These are phyloP conservation scores for Cephonodes hylas DNA, from an alignment of 2,888 invertebrate genomes.

Conservation along the genomic window DNA sequence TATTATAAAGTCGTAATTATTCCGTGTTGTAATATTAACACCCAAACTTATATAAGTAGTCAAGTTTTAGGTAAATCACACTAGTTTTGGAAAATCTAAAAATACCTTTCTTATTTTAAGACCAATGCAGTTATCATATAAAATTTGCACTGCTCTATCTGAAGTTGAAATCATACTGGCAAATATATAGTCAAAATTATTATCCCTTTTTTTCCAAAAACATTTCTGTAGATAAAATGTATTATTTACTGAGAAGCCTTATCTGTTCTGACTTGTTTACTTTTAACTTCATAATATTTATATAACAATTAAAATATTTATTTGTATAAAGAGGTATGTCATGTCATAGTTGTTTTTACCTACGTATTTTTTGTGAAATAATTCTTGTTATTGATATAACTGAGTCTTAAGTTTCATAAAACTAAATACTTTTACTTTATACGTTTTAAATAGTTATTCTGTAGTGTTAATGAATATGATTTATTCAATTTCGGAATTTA, in stretches of 20 bases:
- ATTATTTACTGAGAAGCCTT: not conserved
- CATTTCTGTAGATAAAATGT: not conserved
- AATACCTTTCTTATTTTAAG: too few species aligned
- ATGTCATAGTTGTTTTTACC: not conserved
- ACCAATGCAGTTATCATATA: too few species aligned
- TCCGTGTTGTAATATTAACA: not conserved
- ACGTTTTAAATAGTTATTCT: too few species aligned
- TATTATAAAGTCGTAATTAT: not conserved
- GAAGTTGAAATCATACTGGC: too few species aligned
- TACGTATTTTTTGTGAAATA: not conserved
- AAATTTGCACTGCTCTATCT: too few species aligned
- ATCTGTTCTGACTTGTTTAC: slow-evolving; percentile 10
- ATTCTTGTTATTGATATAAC: too few species aligned
- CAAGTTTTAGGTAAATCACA: not conserved
- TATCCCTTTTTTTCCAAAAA: too few species aligned
- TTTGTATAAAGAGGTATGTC: not conserved
- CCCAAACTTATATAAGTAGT: not conserved
- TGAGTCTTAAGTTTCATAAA: too few species aligned
- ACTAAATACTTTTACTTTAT: too few species aligned
- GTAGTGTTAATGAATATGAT: too few species aligned
- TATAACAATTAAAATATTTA: not conserved
- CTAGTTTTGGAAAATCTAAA: not conserved
- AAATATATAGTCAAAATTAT: too few species aligned
- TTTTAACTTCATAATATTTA: not conserved
- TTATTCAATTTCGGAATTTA: too few species aligned